These are phyloP conservation scores for Myotis findleyi DNA, from an alignment of 2,797 vertebrate genomes.

Conservation along the genomic window DNA sequence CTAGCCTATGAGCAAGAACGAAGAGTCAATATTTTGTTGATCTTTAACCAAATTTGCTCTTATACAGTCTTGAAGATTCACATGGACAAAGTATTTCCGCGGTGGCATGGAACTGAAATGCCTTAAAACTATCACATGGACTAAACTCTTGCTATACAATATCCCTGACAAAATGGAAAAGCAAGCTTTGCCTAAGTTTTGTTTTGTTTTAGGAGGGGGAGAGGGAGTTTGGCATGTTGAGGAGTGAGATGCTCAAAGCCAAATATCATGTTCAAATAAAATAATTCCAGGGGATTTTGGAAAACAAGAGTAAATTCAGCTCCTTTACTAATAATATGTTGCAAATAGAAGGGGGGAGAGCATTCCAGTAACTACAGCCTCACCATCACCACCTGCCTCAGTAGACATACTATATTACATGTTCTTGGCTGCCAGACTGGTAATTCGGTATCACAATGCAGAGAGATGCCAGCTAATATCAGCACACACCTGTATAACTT, in stretches of 20 bases:
- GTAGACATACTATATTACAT: conserved; percentile 90
- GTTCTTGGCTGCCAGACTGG: conserved; percentile 88
- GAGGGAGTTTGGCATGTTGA: conserved; percentile 30
- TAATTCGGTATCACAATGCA: conserved; percentile 88
- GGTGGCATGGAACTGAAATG: background rate
- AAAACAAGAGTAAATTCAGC: conserved; percentile 90
- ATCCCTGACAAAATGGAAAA: conserved; percentile 55
- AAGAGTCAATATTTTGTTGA: background rate
- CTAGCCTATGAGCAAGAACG: background rate
- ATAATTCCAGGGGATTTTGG: conserved; percentile 80
- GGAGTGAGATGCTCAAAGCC: conserved; percentile 57
- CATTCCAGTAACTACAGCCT: conserved; percentile 88
- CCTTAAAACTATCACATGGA: conserved; percentile 70
- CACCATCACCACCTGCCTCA: conserved; percentile 89
- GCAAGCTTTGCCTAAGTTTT: conserved; percentile 59
- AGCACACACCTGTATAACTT: conserved; percentile 86
- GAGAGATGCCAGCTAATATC: conserved; percentile 82
- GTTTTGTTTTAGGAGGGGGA: conserved; percentile 20
- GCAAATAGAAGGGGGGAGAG: conserved; percentile 81
- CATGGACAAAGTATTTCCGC: conserved; percentile 50
- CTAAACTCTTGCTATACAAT: background rate
- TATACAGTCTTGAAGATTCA: background rate
- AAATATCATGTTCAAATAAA: conserved; percentile 82
- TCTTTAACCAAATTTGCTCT: background rate
- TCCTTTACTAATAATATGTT: conserved; percentile 91